phyloP scores from a whole-genome alignment of 2,888 invertebrate genomes.

The Aphrophora alni region DNA sequence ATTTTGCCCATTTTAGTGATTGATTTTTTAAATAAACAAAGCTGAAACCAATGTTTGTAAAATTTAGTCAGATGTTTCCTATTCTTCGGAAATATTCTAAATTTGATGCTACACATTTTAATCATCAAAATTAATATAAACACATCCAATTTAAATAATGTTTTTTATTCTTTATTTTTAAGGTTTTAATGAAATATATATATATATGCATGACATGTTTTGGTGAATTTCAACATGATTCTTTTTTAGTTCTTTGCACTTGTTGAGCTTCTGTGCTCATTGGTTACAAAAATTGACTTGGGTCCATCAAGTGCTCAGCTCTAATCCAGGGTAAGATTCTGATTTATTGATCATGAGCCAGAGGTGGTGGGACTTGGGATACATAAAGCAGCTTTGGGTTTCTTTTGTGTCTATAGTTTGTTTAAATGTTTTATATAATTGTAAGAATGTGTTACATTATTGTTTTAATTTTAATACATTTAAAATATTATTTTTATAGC shows the following conservation, averaged over 20 bases:
- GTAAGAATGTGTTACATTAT: too few relatives aligned
- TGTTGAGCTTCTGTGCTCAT: neutral
- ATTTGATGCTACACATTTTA: too few relatives aligned
- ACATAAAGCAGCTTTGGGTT: neutral
- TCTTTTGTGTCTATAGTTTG: neutral
- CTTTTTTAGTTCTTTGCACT: neutral
- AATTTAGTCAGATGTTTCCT: neutral
- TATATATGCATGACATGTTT: neutral
- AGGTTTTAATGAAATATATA: too few relatives aligned
- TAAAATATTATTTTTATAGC: too few relatives aligned
- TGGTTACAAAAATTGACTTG: neutral
- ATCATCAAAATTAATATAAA: too few relatives aligned
- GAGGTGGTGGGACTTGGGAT: neutral
- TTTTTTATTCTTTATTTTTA: too few relatives aligned
- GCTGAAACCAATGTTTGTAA: too few relatives aligned
- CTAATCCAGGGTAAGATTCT: slow-evolving; percentile 3
- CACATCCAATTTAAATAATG: too few relatives aligned
- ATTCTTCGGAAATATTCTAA: too few relatives aligned
- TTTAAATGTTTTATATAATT: neutral
- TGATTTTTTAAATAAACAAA: too few relatives aligned
- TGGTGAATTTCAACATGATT: neutral
- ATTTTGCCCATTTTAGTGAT: too few relatives aligned
- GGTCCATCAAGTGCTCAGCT: neutral
- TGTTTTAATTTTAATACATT: too few relatives aligned
- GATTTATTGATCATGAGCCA: neutral